Conservation (phyloP, 2,888 invertebrate species). For the Lysandra bellargus region DNA sequence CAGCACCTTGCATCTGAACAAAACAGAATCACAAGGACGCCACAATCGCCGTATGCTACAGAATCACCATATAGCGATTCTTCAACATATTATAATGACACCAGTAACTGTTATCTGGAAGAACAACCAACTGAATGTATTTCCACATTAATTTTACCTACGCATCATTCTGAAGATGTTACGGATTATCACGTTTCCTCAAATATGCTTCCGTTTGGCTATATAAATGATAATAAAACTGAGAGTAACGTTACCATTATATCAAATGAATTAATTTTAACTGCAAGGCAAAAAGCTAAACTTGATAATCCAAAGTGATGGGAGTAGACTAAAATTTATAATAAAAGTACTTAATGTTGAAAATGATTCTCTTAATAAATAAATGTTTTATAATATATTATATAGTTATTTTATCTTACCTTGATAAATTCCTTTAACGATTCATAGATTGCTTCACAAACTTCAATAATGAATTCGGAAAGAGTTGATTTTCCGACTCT, state of each 20-base stretch:
- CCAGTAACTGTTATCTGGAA: too few relatives aligned
- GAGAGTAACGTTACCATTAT: background rate
- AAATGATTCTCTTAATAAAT: too few relatives aligned
- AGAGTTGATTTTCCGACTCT: too few relatives aligned
- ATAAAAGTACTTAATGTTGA: too few relatives aligned
- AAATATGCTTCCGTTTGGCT: background rate
- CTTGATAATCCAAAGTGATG: background rate
- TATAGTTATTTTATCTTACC: too few relatives aligned
- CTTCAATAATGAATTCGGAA: too few relatives aligned
- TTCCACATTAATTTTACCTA: background rate
- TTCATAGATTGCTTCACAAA: too few relatives aligned
- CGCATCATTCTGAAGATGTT: background rate
- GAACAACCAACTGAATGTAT: too few relatives aligned
- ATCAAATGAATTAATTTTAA: background rate
- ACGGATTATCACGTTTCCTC: background rate
- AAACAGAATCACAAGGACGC: background rate
- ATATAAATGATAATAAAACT: background rate
- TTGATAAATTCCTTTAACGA: too few relatives aligned
- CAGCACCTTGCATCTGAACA: background rate
- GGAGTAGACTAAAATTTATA: too few relatives aligned
- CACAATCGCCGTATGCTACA: background rate
- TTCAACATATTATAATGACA: background rate
- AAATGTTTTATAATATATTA: too few relatives aligned
- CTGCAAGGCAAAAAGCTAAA: background rate
- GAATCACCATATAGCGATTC: background rate